A percentile compares a stretch with the other conserved stretches of the same genome.
phyloP scores from a whole-genome alignment of 2,888 invertebrate genomes.

The Andrena chrysosceles region DNA sequence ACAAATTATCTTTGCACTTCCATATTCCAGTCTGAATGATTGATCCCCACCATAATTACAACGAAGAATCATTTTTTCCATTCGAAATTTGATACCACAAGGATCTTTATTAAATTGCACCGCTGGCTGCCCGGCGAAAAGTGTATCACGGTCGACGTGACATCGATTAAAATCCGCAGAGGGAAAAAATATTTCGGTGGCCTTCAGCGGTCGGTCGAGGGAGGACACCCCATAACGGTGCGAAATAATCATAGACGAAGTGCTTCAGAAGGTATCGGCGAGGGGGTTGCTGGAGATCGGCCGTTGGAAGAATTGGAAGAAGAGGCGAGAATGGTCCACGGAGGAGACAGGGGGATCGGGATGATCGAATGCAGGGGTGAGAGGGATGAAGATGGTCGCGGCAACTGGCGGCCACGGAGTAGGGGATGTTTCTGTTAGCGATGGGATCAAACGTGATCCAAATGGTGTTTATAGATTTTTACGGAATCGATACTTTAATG shows the following conservation, averaged over 20 bases:
- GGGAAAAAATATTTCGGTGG: constrained; percentile 25
- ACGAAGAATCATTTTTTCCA: not conserved
- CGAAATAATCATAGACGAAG: constrained; percentile 74
- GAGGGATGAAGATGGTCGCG: constrained; percentile 68
- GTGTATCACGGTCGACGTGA: not conserved
- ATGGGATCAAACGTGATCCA: constrained; percentile 48
- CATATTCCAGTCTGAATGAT: too few species aligned
- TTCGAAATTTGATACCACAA: not conserved
- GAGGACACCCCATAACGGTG: constrained; percentile 50
- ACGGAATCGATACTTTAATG: not conserved
- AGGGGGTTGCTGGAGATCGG: constrained; percentile 55
- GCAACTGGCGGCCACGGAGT: constrained; percentile 56
- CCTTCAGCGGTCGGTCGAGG: constrained; percentile 40
- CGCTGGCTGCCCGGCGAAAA: not conserved
- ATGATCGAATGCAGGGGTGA: constrained; percentile 66
- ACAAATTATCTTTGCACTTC: too few species aligned
- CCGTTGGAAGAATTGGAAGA: constrained; percentile 63
- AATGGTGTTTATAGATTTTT: constrained; percentile 6
- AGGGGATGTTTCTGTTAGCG: constrained; percentile 65
- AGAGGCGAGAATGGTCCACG: constrained; percentile 63
- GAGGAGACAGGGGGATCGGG: constrained; percentile 56
- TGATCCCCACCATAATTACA: too few species aligned
- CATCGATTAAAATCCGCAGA: constrained; percentile 35
- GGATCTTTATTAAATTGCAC: not conserved
- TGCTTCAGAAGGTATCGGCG: constrained; percentile 43